Conservation (phyloP, 2,888 invertebrate genomes). For the Oegoconia quadripuncta region DNA sequence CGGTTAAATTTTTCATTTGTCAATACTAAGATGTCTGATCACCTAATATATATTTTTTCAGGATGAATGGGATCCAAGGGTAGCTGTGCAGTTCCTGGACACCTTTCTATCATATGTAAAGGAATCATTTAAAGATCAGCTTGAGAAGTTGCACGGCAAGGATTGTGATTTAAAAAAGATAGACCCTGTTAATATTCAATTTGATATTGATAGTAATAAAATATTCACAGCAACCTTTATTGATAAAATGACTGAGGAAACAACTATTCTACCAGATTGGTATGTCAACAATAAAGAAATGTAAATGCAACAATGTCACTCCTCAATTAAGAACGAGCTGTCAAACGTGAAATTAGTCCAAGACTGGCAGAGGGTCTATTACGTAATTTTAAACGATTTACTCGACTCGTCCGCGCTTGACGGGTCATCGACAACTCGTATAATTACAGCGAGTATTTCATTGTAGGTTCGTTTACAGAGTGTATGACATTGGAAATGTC, state of each 20-base stretch:
- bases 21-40: not conserved
- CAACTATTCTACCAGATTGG: slow-evolving; percentile 35
- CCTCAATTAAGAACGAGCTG: no score
- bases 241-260: slow-evolving; percentile 10
- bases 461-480: no score
- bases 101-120: slow-evolving; percentile 29
- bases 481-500: no score
- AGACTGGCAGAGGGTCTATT: no score
- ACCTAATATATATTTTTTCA: slow-evolving; percentile 25
- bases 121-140: slow-evolving; percentile 19
- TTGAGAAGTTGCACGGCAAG: not conserved
- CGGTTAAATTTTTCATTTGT: no score
- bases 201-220: slow-evolving; percentile 25
- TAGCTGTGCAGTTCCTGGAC: slow-evolving; percentile 27
- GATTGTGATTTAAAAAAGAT: slow-evolving; percentile 4
- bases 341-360: no score
- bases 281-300: no score
- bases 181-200: slow-evolving; percentile 26
- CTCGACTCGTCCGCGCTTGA: no score
- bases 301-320: no score
- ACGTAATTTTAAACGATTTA: no score
- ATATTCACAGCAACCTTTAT: slow-evolving; percentile 19
- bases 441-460: no score
- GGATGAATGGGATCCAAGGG: slow-evolving; percentile 34
- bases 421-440: no score